phyloP scores from a whole-genome alignment of 2,797 vertebrate species.

The Anguilla marmorata region DNA sequence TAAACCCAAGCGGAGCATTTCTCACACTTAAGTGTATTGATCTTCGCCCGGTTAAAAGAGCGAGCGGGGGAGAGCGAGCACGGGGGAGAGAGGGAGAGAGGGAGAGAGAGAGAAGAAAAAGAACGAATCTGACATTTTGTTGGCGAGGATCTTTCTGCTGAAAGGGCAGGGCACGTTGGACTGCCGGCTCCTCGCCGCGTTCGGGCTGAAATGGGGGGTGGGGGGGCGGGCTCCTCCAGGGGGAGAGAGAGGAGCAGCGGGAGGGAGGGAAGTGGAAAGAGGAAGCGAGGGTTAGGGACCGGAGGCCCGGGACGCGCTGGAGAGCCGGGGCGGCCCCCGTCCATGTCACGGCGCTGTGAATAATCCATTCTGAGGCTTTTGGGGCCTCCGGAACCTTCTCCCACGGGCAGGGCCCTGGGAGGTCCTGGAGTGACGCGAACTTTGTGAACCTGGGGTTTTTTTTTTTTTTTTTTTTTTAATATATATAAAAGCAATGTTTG shows the following conservation, averaged over 20 bases:
- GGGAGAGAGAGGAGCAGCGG: neutral
- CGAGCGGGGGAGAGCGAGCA: too few relatives aligned
- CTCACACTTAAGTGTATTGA: slow-evolving; percentile 42
- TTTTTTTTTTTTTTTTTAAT: too few relatives aligned
- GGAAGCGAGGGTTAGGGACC: neutral
- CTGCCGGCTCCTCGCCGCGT: neutral
- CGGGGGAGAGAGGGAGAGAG: slow-evolving; percentile 18
- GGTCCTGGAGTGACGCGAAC: neutral
- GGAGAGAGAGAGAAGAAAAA: slow-evolving; percentile 5
- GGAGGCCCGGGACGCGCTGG: neutral
- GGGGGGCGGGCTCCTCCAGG: neutral
- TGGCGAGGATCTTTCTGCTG: slow-evolving; percentile 19
- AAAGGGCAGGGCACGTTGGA: neutral
- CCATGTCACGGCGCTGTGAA: too few relatives aligned
- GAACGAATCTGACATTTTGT: slow-evolving; percentile 35
- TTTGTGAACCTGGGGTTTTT: too few relatives aligned
- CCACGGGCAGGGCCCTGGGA: neutral
- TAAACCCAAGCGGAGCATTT: slow-evolving; percentile 26
- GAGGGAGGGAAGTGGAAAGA: neutral
- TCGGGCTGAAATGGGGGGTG: neutral
- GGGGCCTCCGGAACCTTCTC: neutral
- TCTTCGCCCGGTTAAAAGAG: slow-evolving; percentile 7
- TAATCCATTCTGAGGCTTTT: too few relatives aligned
- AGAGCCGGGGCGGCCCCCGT: neutral
- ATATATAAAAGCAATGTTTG: too few relatives aligned